phyloP scores from a whole-genome alignment of 2,113 vertebrate genomes.

The Parus major region DNA sequence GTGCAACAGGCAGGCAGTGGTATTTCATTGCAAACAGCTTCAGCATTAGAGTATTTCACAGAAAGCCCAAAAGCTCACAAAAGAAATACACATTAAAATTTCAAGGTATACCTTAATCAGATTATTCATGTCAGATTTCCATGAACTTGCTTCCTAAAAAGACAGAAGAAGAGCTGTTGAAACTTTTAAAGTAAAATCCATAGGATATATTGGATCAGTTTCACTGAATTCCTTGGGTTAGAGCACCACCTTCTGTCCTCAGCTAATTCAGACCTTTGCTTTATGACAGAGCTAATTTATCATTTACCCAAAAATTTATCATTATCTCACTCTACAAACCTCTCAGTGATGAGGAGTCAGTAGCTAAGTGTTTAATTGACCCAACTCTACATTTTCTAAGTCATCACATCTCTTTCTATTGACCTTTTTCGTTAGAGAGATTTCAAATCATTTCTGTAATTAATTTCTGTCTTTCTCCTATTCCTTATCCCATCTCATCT shows the following conservation, averaged over 20 bases:
- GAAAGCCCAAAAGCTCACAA: background rate
- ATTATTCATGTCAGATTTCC: constrained; percentile 36
- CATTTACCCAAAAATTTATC: background rate
- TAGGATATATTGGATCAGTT: background rate
- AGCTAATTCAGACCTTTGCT: background rate
- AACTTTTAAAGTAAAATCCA: background rate
- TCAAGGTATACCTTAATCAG: constrained; percentile 42
- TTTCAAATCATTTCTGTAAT: background rate
- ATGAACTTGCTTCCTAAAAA: constrained; percentile 56
- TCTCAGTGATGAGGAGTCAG: background rate
- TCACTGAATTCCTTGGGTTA: background rate
- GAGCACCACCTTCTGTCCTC: constrained; percentile 40
- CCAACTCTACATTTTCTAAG: background rate
- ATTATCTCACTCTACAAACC: background rate
- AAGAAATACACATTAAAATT: background rate
- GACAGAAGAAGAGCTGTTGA: background rate
- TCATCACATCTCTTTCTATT: background rate
- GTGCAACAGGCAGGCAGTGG: background rate
- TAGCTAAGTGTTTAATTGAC: background rate
- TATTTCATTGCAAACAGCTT: background rate
- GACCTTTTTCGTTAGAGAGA: background rate
- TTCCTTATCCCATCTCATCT: background rate
- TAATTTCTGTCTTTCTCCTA: background rate
- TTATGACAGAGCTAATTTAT: background rate
- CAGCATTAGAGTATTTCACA: background rate